Percentiles rank a stretch among this genome's conserved stretches.
These are phyloP conservation scores for Agrochola litura DNA, from an alignment of 2,888 invertebrate genomes.

Conservation along the genomic window DNA sequence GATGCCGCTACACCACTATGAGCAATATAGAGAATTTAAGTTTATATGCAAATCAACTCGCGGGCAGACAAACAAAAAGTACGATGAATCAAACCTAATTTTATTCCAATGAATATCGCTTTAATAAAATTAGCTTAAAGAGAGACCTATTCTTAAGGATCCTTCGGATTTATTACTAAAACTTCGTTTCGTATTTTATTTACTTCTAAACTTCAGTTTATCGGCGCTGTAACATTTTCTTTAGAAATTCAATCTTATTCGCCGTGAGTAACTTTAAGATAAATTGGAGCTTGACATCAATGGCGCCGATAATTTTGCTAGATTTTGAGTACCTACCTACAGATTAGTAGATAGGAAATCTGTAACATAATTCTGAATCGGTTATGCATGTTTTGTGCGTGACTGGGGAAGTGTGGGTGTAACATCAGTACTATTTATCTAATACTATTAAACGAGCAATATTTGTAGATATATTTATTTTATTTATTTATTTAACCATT, in stretches of 20 bases:
- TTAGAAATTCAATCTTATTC: conserved; percentile 50
- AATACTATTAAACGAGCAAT: no score
- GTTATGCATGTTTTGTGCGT: background rate
- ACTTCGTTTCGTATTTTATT: conserved; percentile 57
- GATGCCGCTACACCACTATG: no score
- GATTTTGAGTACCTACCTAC: background rate
- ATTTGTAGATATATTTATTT: no score
- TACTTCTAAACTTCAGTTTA: conserved; percentile 56
- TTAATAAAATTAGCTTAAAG: conserved; percentile 41
- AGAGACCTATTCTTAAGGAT: conserved; percentile 32
- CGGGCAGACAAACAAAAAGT: background rate
- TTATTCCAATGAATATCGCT: conserved; percentile 12
- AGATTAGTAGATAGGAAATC: background rate
- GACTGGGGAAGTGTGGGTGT: background rate
- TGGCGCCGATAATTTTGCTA: background rate
- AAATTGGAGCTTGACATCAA: conserved; percentile 20
- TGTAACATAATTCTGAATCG: background rate
- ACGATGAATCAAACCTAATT: conserved; percentile 4
- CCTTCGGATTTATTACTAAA: conserved; percentile 51
- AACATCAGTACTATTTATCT: background rate
- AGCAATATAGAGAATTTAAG: background rate
- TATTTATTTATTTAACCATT: no score
- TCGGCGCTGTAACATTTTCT: conserved; percentile 40
- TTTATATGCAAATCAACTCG: background rate
- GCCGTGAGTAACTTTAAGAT: conserved; percentile 24